Base-by-base conservation (phyloP, 2,888 invertebrate species). In the Macrosoma leucophasiata region DNA sequence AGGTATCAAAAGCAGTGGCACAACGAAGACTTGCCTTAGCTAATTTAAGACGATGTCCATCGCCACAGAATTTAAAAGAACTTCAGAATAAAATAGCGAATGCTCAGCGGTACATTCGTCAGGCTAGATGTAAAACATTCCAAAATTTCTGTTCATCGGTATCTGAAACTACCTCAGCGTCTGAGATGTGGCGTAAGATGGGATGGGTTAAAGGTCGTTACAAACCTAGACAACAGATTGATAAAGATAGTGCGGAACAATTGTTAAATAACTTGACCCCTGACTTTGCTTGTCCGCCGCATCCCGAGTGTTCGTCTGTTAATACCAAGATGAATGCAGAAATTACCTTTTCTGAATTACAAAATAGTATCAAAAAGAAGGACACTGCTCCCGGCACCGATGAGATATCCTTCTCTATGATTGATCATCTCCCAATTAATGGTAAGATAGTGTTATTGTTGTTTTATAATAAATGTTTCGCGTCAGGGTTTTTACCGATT, bases 31-130 rank as follows among this genome's bases (percentile, higher is more conserved):
- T 39, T 11, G 49, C 52, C 0, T 21, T 58, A 4, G 15, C 43
- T 1, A 24, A 25, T 3, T 48, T 55, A n/a, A 37, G 55, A 30
- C 20, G 36, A 4, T 49, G 48, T 22, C 50, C 55, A 0, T 40
- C 41, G 3, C 51, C 52, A 1, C 3, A 17, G 2, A 52, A 53
- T 35, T 14, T 41, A 1, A 13, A 21, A 3, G 10, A 4, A 2
- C 18, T 52, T 2, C 0, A 47, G 18, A 15, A 20, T 8, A 42
- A 39, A 25, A 36, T 35, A 4, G 9, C 10, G 9, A 19, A 11
- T 8, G 26, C 39, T 4, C 39, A 43, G 26, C 36, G 24, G 28
- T 9, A 29, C 7, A 46, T 47, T 9, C 19, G 45, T 9, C 13
- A 12, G 3, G 43, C 36, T 1, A 41, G 37, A 22, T 21, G 24